A percentile compares a stretch with the other conserved stretches of the same genome.
These are phyloP conservation scores for Scaeva pyrastri DNA, from an alignment of 2,888 invertebrate genomes.

Conservation along the genomic window DNA sequence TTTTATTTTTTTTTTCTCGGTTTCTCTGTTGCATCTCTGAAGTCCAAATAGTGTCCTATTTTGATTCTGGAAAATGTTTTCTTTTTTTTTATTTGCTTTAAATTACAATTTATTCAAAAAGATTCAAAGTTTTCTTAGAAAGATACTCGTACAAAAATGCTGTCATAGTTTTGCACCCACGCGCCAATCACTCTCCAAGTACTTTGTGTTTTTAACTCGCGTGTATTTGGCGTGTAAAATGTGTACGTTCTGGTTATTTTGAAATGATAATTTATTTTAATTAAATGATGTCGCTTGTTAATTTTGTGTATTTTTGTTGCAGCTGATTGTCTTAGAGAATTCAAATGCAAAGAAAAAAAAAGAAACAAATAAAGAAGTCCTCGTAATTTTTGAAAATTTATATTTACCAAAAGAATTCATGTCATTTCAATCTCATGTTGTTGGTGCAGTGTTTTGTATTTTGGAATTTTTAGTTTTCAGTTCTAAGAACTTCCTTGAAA, in stretches of 20 bases:
- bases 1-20: not conserved
- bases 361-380: constrained; percentile 38
- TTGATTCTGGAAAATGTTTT: constrained; percentile 63
- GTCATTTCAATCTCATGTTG: constrained; percentile 13
- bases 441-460: not conserved
- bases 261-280: constrained; percentile 71
- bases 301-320: constrained; percentile 26
- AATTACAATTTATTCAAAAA: constrained; percentile 52
- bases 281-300: constrained; percentile 59
- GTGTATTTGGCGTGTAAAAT: constrained; percentile 38
- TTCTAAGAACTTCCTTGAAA: constrained; percentile 64
- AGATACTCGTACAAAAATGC: constrained; percentile 35
- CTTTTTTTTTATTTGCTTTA: constrained; percentile 42
- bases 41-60: constrained; percentile 63
- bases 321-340: constrained; percentile 41
- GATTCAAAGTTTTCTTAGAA: constrained; percentile 44
- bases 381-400: constrained; percentile 56
- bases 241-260: constrained; percentile 60
- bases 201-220: constrained; percentile 43
- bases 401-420: constrained; percentile 44
- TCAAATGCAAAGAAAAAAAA: not conserved
- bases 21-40: not conserved
- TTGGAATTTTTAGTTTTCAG: constrained; percentile 42
- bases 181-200: constrained; percentile 27
- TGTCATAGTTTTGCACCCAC: constrained; percentile 61